Evolutionary conservation across 2,113 vertebrate genomes (phyloP), one percentile per base, ranked within the genome.

Genomic region (Tetrax tetrax): DNA sequence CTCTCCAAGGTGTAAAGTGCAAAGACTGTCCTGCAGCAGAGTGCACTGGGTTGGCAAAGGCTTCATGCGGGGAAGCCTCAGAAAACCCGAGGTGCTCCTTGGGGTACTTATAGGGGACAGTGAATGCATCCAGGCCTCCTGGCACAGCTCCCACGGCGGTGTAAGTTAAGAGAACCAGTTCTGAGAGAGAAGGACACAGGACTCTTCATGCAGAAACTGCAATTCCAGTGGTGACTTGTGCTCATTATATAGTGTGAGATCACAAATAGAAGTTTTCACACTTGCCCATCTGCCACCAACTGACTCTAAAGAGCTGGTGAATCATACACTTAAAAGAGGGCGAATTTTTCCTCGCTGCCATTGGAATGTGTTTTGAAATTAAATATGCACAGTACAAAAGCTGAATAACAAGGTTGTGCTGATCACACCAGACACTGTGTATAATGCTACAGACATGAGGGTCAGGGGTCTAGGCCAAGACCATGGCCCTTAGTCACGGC

Each of bases 241-340:
- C 96, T 98, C 97, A 97, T 98, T 97, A 97, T 96, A 97, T 98
- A 97, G 97, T 98, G 97, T 96, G 97, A 97, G 97, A 97, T 97
- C 97, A 97, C 97, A 98, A 97, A 98, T 97, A 98, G 97, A 97
- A 97, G 97, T 97, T 97, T 98, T 98, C 97, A 97, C 97, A 97
- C 97, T 97, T 98, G 97, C 97, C 97, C 97, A 98, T 98, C 97
- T 98, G 97, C 97, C 96, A 97, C 97, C 94, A 97, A 97, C 97
- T 96, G 97, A 98, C 96, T 98, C 97, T 97, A 96, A 98, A 96
- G 95, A 96, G 95, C 97, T 97, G 95, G 96, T 97, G 97, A 97
- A 98, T 96, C 95, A 97, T 97, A 95, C 90, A 95, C 97, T 97
- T 97, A 96, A 96, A 96, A 97, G 96, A 97, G 97, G 96, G 94